Percentiles rank a stretch among this genome's conserved stretches.
Evolutionary conservation across 53 echinoderm and acorn worm species (phyloP).

Genomic region (Paracentrotus lividus): DNA sequence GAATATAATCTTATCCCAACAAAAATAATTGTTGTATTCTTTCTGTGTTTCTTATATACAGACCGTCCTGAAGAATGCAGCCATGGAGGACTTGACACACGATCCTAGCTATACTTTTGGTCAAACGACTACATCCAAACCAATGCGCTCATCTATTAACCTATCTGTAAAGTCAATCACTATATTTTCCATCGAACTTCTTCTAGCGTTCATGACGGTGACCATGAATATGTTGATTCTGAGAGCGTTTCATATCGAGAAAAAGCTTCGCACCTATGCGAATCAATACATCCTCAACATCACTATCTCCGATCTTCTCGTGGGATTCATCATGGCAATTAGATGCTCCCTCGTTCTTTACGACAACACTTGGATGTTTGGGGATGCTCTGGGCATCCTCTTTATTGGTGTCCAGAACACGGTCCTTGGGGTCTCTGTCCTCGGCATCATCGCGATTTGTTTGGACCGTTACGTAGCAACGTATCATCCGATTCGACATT

Average conservation of each 20-base stretch:
- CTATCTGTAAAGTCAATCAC: not conserved
- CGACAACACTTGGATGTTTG: constrained; percentile 2
- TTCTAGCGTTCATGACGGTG: not conserved
- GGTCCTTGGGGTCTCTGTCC: constrained; percentile 49
- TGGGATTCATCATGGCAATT: constrained; percentile 19
- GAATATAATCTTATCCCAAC: too few relatives aligned
- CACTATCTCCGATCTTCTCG: constrained; percentile 36
- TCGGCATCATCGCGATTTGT: constrained; percentile 32
- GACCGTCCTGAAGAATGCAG: not conserved
- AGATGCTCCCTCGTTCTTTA: not conserved
- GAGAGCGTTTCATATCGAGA: not conserved
- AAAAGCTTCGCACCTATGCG: constrained; percentile 20
- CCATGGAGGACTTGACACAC: not conserved
- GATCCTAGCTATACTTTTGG: not conserved
- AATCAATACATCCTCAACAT: constrained; percentile 48
- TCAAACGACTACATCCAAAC: not conserved
- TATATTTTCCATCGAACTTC: not conserved
- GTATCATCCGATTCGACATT: constrained; percentile 28
- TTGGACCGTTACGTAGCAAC: constrained; percentile 53
- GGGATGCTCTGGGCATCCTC: not conserved
- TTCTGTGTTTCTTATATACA: not conserved
- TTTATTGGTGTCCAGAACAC: constrained; percentile 36
- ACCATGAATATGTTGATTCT: constrained; percentile 10
- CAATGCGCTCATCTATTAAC: not conserved
- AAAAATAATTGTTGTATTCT: not conserved